Conservation (phyloP, 2,888 invertebrate species). For the Orthosia gothica region DNA sequence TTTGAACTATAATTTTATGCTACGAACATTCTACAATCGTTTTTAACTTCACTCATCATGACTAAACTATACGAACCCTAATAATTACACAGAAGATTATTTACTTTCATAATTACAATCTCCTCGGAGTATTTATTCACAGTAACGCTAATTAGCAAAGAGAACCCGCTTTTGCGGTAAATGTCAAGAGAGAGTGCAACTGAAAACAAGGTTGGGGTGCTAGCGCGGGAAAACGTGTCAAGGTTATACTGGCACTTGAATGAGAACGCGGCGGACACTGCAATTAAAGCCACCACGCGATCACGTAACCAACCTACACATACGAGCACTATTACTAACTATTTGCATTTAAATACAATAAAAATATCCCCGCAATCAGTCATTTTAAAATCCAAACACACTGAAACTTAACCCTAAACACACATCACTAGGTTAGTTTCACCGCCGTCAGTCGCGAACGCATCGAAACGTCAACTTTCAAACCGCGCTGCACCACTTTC, state of each 20-base stretch:
- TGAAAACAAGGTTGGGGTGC: slow-evolving; percentile 86
- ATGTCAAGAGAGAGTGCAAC: slow-evolving; percentile 88
- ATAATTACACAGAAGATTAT: slow-evolving; percentile 34
- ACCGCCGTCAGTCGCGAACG: slow-evolving; percentile 64
- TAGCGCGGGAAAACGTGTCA: slow-evolving; percentile 90
- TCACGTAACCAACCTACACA: slow-evolving; percentile 72
- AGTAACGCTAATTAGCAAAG: slow-evolving; percentile 78
- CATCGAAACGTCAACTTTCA: slow-evolving; percentile 69
- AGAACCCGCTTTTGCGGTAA: slow-evolving; percentile 82
- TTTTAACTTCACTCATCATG: slow-evolving; percentile 54
- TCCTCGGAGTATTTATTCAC: slow-evolving; percentile 48
- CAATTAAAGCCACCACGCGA: slow-evolving; percentile 76
- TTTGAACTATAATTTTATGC: slow-evolving; percentile 49
- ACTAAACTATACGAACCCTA: slow-evolving; percentile 38
- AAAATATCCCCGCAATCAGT: slow-evolving; percentile 57
- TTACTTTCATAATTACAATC: slow-evolving; percentile 49
- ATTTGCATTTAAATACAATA: slow-evolving; percentile 51
- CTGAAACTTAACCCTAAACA: slow-evolving; percentile 76
- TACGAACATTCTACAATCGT: slow-evolving; percentile 56
- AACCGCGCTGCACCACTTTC: slow-evolving; percentile 79
- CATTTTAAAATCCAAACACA: slow-evolving; percentile 66
- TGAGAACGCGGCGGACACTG: slow-evolving; percentile 82
- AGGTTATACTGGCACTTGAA: slow-evolving; percentile 86
- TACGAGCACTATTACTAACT: slow-evolving; percentile 58
- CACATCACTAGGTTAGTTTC: slow-evolving; percentile 75